Evolutionary conservation across 2,888 invertebrate species (phyloP).

Genomic region (Erebia epiphron): DNA sequence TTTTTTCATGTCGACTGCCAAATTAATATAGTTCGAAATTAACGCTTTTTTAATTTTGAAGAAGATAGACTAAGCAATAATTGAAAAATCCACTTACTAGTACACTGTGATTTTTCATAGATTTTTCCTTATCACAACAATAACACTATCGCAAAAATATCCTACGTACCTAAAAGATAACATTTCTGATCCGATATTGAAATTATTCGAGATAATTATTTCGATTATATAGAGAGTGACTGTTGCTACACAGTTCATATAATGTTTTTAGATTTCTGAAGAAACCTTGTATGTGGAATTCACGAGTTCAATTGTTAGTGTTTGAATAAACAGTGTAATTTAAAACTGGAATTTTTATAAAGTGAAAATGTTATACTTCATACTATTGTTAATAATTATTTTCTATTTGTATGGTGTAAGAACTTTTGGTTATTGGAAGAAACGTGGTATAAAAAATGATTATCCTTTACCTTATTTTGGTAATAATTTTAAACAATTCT

Average conservation of each 20-base stretch:
- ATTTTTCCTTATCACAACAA: too few species aligned
- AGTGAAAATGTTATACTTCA: constrained; percentile 50
- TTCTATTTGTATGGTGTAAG: constrained; percentile 61
- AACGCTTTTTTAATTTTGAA: too few species aligned
- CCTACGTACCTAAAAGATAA: neutral
- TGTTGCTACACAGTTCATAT: neutral
- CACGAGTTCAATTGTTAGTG: too few species aligned
- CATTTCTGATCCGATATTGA: neutral
- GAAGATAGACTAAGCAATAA: too few species aligned
- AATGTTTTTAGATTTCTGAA: neutral
- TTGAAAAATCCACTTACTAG: too few species aligned
- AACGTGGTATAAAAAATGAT: constrained; percentile 65
- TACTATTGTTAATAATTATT: constrained; percentile 46
- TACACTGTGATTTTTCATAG: too few species aligned
- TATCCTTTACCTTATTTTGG: constrained; percentile 62
- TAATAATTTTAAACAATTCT: constrained; percentile 59
- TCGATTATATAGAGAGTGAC: neutral
- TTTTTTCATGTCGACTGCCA: too few species aligned
- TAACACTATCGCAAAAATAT: neutral
- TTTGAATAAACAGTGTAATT: constrained; percentile 8
- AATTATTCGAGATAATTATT: neutral
- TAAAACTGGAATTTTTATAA: neutral
- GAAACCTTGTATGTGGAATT: too few species aligned
- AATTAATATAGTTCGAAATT: too few species aligned
- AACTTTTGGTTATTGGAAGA: constrained; percentile 66